A percentile compares a stretch with the other conserved stretches of the same genome.
Conservation (phyloP, 2,113 vertebrate genomes). For the Catharus minimus region DNA sequence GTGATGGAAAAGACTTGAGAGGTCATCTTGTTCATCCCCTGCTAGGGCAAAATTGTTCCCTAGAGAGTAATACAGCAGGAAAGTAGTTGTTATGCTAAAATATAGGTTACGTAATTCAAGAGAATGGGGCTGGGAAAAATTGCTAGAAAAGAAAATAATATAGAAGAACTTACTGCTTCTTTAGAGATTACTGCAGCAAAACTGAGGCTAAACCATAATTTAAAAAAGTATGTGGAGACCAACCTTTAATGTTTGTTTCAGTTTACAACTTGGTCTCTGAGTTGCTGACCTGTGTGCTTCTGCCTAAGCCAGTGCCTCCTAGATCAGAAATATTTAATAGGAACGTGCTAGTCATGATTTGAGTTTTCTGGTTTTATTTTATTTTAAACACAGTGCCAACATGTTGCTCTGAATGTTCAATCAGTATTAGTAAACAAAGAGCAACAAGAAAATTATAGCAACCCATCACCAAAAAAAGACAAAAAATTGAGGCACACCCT, state of each 20-base stretch:
- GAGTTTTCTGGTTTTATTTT: background rate
- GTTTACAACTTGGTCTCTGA: background rate
- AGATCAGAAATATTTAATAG: background rate
- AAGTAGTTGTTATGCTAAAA: constrained; percentile 11
- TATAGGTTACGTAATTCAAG: constrained; percentile 25
- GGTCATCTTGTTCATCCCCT: constrained; percentile 40
- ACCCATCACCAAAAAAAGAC: background rate
- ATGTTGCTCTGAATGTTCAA: background rate
- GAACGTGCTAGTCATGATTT: background rate
- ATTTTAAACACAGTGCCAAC: background rate
- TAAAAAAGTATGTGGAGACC: background rate
- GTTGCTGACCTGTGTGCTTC: background rate
- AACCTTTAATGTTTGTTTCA: background rate
- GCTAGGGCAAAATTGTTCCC: constrained; percentile 28
- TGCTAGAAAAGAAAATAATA: constrained; percentile 40
- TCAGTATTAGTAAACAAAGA: background rate
- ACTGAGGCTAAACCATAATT: background rate
- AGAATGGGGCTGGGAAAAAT: constrained; percentile 32
- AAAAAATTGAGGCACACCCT: background rate
- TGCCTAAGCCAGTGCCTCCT: background rate
- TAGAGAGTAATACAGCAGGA: constrained; percentile 42
- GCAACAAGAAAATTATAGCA: background rate
- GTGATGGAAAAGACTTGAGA: constrained; percentile 51
- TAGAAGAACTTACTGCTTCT: background rate
- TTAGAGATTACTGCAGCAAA: constrained; percentile 14